A percentile compares a stretch with the other conserved stretches of the same genome.
Conservation (phyloP, 2,888 invertebrate genomes). For the Orthosia gracilis region DNA sequence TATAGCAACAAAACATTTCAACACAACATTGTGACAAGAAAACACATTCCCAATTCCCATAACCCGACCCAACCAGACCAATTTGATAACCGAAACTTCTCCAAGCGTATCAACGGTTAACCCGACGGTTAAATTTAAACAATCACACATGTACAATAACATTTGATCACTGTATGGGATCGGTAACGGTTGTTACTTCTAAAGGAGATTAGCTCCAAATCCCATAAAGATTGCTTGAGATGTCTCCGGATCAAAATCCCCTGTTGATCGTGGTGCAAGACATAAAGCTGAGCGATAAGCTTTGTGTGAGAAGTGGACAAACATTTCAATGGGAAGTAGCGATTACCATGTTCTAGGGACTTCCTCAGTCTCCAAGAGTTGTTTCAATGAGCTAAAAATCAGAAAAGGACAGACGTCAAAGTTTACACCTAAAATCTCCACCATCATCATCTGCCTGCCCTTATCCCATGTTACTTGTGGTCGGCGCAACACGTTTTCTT, state of each 20-base stretch:
- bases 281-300: conserved; percentile 19
- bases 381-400: too few species aligned
- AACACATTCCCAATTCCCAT: conserved; percentile 3
- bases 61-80: not conserved
- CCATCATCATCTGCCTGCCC: too few species aligned
- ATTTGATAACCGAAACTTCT: not conserved
- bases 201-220: conserved; percentile 70
- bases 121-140: conserved; percentile 34
- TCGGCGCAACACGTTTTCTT: too few species aligned
- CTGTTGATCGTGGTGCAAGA: conserved; percentile 58
- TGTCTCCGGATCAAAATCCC: conserved; percentile 69
- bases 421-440: too few species aligned
- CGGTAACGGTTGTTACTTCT: conserved; percentile 64
- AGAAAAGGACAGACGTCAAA: too few species aligned
- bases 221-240: conserved; percentile 74
- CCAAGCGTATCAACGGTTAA: not conserved
- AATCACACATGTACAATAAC: conserved; percentile 48
- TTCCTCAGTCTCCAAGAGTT: not conserved
- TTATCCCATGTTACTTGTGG: too few species aligned
- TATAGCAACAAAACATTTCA: not conserved
- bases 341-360: not conserved
- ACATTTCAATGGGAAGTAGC: not conserved
- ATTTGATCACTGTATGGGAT: conserved; percentile 41
- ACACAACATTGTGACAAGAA: not conserved
- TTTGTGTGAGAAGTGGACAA: not conserved